Evolutionary conservation across 1,140 invertebrate species (phyloP), one percentile per base, ranked within the genome.

Genomic region (Leptinotarsa defecta): DNA sequence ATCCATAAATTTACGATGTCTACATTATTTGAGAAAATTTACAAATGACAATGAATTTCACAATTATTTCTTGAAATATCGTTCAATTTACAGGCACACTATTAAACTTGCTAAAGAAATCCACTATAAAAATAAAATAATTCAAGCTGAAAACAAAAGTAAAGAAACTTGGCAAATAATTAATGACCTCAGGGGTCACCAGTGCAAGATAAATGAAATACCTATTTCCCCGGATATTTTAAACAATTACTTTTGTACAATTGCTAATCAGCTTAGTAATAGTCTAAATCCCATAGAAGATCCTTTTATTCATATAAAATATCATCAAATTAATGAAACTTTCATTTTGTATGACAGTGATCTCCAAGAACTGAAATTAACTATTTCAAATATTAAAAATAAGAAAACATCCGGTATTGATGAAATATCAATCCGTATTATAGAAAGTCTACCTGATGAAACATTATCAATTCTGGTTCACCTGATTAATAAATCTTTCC

Each of bases 111-210:
- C 49, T 13, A 64, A 64, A 24, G 19, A 19, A 13, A 64, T 17
- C 11, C 22, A 64, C 22, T 64, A 20, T 24, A 64, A 24, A 17
- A 64, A 24, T 24, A 64, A 19, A 19, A 64, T 64, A 15, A 13
- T 13, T 15, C n/a, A 64, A 64, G n/a, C n/a, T 15, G 19, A 64
- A 15, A 64, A 64, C 19, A 64, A 64, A 64, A 17, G 11, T 17
- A 24, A 64, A 64, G 62, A 64, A 24, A 64, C 62, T 24, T 64
- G 49, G 49, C 17, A 11, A 13, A 52, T 52, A 19, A 64, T 64
- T 20, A 64, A 64, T 19, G 19, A 64, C 62, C 13, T 64, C 62
- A 64, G 62, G 22, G 62, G 62, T 15, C 13, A 64, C 11, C 62
- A 20, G 13, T 24, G 22, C 22, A 24, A 24, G 22, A 24, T 61